Base-by-base conservation (phyloP, 2,797 vertebrate genomes). In the Crossoptilon crossoptilon region DNA sequence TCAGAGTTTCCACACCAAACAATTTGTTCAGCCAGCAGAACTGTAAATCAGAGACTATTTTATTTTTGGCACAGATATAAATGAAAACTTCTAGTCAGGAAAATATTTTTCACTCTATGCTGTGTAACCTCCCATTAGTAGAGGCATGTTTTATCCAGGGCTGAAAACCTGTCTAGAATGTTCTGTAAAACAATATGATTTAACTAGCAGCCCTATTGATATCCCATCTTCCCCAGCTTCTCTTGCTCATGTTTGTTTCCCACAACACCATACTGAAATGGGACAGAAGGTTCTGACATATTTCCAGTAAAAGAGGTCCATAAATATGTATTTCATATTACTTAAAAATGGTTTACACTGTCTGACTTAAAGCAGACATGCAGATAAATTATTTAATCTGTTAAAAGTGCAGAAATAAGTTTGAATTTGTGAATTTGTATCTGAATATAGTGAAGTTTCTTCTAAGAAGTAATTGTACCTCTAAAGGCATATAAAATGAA, bases 21-120 rank as follows among this genome's bases (percentile, higher is more conserved):
- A 93, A 62, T 94, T 94, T 95, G 67, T 91, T 92, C 93, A 96
- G 94, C 88, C 89, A 97, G 55, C 66, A 92, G 84, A 94, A 87
- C 64, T 87, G 66, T 91, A 93, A 89, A 80, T 88, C 92, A 93
- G 86, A 91, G 37, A 58, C 63, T 76, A 83, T 92, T 96, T 94
- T 93, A 73, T 87, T 96, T 96, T 92, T 96, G 95, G 90, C 84
- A 91, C 19, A 90, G 60, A 94, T 69, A 71, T 78, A 96, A 91
- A 95, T 90, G 78, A 95, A 94, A 82, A 39, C 35, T 94, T 89
- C 23, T 75, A 88, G 87, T 88, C 64, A 88, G 80, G 90, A 95
- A 95, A 95, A 80, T 63, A 89, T 88, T 86, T 93, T 93, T 92
- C 93, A 91, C 82, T 84, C 55, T 83, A 53, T 64, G 48, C 66